Evolutionary conservation across 1,140 invertebrate species (phyloP), one percentile per base, ranked within the genome.

Genomic region (Rhyacophila brunnea): DNA sequence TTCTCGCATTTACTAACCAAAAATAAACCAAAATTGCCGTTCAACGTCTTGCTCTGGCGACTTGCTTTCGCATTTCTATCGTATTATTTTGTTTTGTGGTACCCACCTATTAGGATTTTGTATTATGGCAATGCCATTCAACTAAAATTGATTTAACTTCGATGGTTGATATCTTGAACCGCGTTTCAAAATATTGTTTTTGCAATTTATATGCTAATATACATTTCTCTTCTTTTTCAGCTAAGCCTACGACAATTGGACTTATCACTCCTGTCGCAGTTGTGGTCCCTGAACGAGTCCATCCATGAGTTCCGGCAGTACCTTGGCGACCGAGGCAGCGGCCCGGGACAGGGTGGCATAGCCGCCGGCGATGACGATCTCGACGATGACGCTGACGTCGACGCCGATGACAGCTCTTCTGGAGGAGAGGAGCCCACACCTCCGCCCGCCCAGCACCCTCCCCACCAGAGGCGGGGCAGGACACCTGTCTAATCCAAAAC

Each of bases 281-380:
- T 95, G 52, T 93, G 91, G 91, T 87, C 90, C 0, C 74, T 95
- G 5, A 92, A 92, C 70, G 91, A 94, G 71, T 88, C 90, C 1
- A 92, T 94, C 70, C 90, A 92, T 66, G 90, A 92, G 54, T 93
- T 92, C 74, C 84, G 91, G 15, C 70, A 76, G 45, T 75, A 78
- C 67, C 70, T 79, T 45, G 76, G 77, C 51, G 69, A 74, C 4
- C 70, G 65, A 1, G 34, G 45, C 9, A 17, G 20, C 11, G n/a
- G 43, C 7, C 19, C 54, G 13, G 10, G 44, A 11, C 14, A 50
- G 44, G 15, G n/a, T n/a, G 14, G 58, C 18, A 45, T 40, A 5
- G 48, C 32, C 2, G 47, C 45, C 13, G 56, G 57, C 44, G 51
- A 54, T 17, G 58, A 60, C 13, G 62, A 64, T 23, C 35, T 51